These are phyloP conservation scores for Chroicocephalus ridibundus DNA, from an alignment of 2,113 vertebrate species.

Conservation along the genomic window DNA sequence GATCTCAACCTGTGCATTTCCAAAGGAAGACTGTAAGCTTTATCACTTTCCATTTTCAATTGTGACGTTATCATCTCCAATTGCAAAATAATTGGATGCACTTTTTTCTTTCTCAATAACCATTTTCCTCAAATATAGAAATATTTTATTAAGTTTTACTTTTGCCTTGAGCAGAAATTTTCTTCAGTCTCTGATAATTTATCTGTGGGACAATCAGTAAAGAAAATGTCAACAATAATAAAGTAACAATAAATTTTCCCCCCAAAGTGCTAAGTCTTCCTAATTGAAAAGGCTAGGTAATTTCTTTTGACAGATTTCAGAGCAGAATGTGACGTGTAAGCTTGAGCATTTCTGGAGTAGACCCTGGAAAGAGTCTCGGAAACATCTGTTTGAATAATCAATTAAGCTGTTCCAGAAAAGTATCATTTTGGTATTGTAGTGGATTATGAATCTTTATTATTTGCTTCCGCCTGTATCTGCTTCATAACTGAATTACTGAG, in stretches of 20 bases:
- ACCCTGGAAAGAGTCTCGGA: not conserved
- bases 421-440: not conserved
- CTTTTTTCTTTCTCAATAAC: not conserved
- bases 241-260: not conserved
- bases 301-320: not conserved
- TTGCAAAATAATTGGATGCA: not conserved
- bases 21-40: not conserved
- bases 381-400: not conserved
- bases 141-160: not conserved
- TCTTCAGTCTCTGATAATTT: not conserved
- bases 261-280: not conserved
- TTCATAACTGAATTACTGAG: not conserved
- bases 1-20: not conserved
- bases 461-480: not conserved
- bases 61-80: not conserved
- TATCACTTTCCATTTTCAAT: not conserved
- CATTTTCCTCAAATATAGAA: not conserved
- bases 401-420: not conserved
- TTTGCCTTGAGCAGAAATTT: not conserved
- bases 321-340: not conserved
- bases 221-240: not conserved
- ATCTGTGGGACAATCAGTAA: not conserved
- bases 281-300: not conserved
- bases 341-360: not conserved
- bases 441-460: not conserved